These are phyloP conservation scores for Pandemis cinnamomeana DNA, from an alignment of 2,888 invertebrate genomes.

Conservation along the genomic window DNA sequence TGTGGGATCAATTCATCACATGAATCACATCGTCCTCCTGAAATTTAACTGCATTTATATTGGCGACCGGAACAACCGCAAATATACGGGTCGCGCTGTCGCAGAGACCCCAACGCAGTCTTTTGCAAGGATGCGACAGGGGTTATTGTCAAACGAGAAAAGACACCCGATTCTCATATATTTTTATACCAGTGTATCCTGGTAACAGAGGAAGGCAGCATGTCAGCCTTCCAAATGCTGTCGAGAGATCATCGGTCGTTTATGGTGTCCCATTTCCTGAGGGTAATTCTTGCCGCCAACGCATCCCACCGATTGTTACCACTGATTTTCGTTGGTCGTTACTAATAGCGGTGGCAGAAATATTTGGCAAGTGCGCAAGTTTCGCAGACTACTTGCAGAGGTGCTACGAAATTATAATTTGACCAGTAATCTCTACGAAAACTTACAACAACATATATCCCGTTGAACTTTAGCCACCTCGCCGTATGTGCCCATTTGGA, in stretches of 20 bases:
- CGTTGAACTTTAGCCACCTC: too few relatives aligned
- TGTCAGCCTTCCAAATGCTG: too few relatives aligned
- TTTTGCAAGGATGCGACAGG: constrained; percentile 18
- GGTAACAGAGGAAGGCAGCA: too few relatives aligned
- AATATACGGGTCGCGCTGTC: constrained; percentile 10
- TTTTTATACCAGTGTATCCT: constrained; percentile 37
- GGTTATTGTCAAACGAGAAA: constrained; percentile 11
- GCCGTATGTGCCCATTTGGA: too few relatives aligned
- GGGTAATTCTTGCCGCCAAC: constrained; percentile 14
- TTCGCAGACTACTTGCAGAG: constrained; percentile 20
- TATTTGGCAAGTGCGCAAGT: constrained; percentile 24
- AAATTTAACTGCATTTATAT: constrained; percentile 17
- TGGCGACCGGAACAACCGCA: constrained; percentile 21
- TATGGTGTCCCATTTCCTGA: constrained; percentile 12
- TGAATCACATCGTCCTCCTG: constrained; percentile 10
- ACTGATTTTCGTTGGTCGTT: constrained; percentile 28
- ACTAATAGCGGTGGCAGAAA: constrained; percentile 21
- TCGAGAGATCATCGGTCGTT: constrained; percentile 18
- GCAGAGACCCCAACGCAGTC: constrained; percentile 1
- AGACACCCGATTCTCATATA: constrained; percentile 17
- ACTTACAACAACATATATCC: too few relatives aligned
- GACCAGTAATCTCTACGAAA: not conserved
- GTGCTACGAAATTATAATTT: constrained; percentile 3
- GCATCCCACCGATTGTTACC: constrained; percentile 20
- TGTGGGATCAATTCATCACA: constrained; percentile 6